A percentile compares a stretch with the other conserved stretches of the same genome.
These are phyloP conservation scores for Cygnus atratus DNA, from an alignment of 2,113 vertebrate species.

Conservation along the genomic window DNA sequence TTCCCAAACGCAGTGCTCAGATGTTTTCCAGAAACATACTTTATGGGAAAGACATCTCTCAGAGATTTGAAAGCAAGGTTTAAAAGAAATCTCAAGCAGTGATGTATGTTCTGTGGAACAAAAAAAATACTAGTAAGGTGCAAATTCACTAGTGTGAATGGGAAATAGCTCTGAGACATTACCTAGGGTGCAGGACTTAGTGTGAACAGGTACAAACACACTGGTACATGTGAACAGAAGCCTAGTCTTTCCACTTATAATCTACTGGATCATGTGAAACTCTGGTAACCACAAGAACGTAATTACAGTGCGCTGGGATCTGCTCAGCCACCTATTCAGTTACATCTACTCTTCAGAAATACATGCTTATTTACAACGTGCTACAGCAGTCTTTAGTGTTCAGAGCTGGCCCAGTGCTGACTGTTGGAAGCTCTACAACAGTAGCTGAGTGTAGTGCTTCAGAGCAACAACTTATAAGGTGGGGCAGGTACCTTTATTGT, in stretches of 20 bases:
- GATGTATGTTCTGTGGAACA: background rate
- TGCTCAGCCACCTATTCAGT: background rate
- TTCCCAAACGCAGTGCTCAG: background rate
- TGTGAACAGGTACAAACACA: background rate
- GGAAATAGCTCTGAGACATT: background rate
- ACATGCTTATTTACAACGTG: background rate
- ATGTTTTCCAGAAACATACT: background rate
- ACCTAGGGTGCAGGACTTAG: rapidly evolving
- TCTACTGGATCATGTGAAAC: background rate
- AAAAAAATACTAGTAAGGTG: background rate
- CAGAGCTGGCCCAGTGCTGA: background rate
- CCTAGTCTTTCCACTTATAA: background rate
- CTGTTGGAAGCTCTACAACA: background rate
- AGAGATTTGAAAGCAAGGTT: background rate
- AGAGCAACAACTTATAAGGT: background rate
- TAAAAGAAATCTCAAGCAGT: background rate
- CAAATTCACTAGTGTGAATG: background rate
- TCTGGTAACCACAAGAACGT: background rate
- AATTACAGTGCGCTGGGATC: background rate
- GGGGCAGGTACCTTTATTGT: background rate
- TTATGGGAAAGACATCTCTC: background rate
- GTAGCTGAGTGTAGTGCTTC: background rate
- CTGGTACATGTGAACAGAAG: background rate
- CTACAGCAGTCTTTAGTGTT: background rate
- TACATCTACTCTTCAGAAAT: background rate